These are phyloP conservation scores for Petrocephalus microphthalmus DNA, from an alignment of 2,113 vertebrate genomes.

Conservation along the genomic window DNA sequence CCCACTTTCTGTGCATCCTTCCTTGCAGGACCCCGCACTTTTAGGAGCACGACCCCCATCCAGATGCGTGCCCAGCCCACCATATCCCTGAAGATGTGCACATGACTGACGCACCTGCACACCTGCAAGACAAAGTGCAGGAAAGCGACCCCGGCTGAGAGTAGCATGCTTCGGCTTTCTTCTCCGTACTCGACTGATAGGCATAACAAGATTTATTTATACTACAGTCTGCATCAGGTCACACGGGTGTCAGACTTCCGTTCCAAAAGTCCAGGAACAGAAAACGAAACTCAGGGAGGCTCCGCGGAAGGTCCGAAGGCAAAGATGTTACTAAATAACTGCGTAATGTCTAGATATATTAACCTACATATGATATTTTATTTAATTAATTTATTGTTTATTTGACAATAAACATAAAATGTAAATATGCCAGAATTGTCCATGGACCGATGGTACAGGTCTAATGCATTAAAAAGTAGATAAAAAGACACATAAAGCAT, in stretches of 20 bases:
- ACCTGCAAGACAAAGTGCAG: conserved; percentile 40
- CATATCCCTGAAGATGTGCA: conserved; percentile 21
- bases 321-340: not conserved
- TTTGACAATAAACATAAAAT: too few relatives aligned
- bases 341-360: not conserved
- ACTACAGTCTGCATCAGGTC: not conserved
- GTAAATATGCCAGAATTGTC: too few relatives aligned
- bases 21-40: not conserved
- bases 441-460: too few relatives aligned
- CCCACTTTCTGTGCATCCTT: not conserved
- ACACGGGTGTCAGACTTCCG: not conserved
- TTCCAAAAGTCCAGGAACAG: not conserved
- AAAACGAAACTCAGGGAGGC: not conserved
- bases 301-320: not conserved
- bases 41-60: not conserved
- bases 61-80: not conserved
- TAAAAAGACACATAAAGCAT: too few relatives aligned
- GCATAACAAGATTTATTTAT: not conserved
- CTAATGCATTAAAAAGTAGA: too few relatives aligned
- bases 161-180: conserved; percentile 31
- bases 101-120: conserved; percentile 26
- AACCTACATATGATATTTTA: too few relatives aligned
- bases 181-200: not conserved
- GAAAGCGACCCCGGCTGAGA: conserved; percentile 22
- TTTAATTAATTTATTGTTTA: too few relatives aligned